Percentiles rank a stretch among this genome's conserved stretches.
phyloP scores from a whole-genome alignment of 2,888 invertebrate species.

The Notodonta ziczac region DNA sequence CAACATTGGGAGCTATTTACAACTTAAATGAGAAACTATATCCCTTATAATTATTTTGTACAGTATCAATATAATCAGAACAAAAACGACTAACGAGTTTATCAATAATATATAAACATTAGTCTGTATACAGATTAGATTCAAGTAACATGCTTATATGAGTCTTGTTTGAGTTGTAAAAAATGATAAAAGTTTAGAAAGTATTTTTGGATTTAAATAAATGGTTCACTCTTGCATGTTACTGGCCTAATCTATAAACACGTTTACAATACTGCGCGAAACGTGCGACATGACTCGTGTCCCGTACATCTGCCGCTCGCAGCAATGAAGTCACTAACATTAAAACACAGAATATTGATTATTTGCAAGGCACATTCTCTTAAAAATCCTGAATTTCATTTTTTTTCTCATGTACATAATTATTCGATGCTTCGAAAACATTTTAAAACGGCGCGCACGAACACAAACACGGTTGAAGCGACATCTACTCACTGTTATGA shows the following conservation, averaged over 20 bases:
- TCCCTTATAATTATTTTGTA: slow-evolving; percentile 76
- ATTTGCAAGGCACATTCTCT: slow-evolving; percentile 85
- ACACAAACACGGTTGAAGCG: slow-evolving; percentile 60
- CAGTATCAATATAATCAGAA: slow-evolving; percentile 67
- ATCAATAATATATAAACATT: slow-evolving; percentile 53
- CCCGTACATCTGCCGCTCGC: slow-evolving; percentile 51
- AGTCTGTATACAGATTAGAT: slow-evolving; percentile 46
- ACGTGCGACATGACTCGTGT: slow-evolving; percentile 45
- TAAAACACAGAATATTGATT: slow-evolving; percentile 84
- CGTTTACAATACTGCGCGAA: slow-evolving; percentile 15
- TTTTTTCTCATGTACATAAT: slow-evolving; percentile 69
- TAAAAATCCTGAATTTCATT: slow-evolving; percentile 81
- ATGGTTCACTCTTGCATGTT: slow-evolving; percentile 38
- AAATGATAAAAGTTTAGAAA: slow-evolving; percentile 26
- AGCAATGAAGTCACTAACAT: slow-evolving; percentile 75
- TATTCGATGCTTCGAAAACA: slow-evolving; percentile 67
- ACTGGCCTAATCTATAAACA: slow-evolving; percentile 45
- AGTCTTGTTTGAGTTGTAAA: slow-evolving; percentile 15
- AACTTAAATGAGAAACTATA: slow-evolving; percentile 59
- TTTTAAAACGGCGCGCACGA: slow-evolving; percentile 62
- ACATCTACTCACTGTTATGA: slow-evolving; percentile 69
- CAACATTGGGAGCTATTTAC: slow-evolving; percentile 65
- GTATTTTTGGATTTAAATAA: slow-evolving; percentile 26
- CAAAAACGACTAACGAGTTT: slow-evolving; percentile 60
- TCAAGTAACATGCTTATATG: slow-evolving; percentile 35